A percentile compares a stretch with the other conserved stretches of the same genome.
Evolutionary conservation across 1,140 invertebrate species (phyloP).

Genomic region (Oscheius sp.): DNA sequence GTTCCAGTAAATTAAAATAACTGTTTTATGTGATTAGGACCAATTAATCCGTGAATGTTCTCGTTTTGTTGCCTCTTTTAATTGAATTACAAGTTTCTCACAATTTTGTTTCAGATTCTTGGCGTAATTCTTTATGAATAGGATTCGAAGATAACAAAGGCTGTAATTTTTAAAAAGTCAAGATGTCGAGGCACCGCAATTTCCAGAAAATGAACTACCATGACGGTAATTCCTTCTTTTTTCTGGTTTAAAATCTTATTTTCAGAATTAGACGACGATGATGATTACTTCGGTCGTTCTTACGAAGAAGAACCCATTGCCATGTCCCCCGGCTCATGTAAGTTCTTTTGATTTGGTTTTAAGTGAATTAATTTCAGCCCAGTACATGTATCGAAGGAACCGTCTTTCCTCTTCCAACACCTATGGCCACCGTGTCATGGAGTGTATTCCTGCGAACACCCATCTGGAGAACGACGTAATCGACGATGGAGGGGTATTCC

Average conservation of each 20-base stretch:
- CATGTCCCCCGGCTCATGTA: slow-evolving; percentile 29
- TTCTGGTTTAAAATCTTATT: not conserved
- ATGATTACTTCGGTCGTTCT: slow-evolving; percentile 35
- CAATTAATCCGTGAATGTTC: too few species aligned
- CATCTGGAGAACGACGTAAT: slow-evolving; percentile 14
- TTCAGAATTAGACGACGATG: slow-evolving; percentile 23
- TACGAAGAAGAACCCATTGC: slow-evolving; percentile 30
- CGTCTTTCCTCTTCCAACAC: slow-evolving; percentile 21
- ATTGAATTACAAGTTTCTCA: too few species aligned
- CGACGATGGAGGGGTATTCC: slow-evolving; percentile 30
- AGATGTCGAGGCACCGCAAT: too few species aligned
- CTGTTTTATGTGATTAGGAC: too few species aligned
- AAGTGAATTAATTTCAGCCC: slow-evolving; percentile 25
- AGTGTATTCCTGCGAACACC: slow-evolving; percentile 15
- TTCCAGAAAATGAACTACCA: slow-evolving; percentile 21
- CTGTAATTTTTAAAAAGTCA: too few species aligned
- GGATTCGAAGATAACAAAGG: too few species aligned
- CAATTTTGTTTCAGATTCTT: too few species aligned
- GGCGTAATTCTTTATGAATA: too few species aligned
- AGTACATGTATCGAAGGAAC: slow-evolving; percentile 31
- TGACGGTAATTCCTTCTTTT: slow-evolving; percentile 4
- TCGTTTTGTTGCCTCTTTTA: too few species aligned
- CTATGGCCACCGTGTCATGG: not conserved
- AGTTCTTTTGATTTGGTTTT: slow-evolving; percentile 4
- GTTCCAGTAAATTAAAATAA: too few species aligned